phyloP scores from a whole-genome alignment of 1,140 invertebrate species.

The Periplaneta americana region DNA sequence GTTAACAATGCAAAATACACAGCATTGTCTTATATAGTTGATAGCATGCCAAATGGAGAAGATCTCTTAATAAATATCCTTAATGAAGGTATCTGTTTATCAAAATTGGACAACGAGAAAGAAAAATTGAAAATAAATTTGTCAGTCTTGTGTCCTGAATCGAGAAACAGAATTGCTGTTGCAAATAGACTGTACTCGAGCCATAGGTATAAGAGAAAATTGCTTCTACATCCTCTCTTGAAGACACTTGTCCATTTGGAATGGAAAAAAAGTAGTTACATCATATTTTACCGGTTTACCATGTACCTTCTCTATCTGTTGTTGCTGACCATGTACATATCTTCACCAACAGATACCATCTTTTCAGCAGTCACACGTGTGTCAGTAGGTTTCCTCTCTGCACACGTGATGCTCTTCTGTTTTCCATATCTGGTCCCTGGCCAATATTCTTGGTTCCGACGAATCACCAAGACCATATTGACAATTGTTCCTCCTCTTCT shows the following conservation, averaged over 20 bases:
- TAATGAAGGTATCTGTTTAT: background rate
- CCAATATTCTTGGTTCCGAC: background rate
- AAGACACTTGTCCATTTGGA: background rate
- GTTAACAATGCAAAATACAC: background rate
- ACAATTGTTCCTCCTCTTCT: background rate
- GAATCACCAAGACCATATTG: background rate
- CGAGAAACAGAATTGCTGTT: background rate
- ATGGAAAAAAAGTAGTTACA: background rate
- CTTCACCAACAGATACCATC: background rate
- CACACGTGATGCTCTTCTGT: background rate
- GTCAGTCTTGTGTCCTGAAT: background rate
- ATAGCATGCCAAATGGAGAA: background rate
- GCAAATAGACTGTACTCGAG: background rate
- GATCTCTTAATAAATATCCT: background rate
- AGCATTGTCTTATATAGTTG: background rate
- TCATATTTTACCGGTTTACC: background rate
- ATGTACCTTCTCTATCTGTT: background rate
- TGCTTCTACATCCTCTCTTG: background rate
- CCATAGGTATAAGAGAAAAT: background rate
- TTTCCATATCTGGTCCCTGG: background rate
- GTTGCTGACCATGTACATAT: background rate
- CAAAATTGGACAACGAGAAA: background rate
- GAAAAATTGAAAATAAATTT: background rate
- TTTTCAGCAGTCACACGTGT: background rate
- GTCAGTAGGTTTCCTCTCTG: background rate